Evolutionary conservation across 2,888 invertebrate genomes (phyloP), one percentile per base, ranked within the genome.

Genomic region (Morpho helenor): DNA sequence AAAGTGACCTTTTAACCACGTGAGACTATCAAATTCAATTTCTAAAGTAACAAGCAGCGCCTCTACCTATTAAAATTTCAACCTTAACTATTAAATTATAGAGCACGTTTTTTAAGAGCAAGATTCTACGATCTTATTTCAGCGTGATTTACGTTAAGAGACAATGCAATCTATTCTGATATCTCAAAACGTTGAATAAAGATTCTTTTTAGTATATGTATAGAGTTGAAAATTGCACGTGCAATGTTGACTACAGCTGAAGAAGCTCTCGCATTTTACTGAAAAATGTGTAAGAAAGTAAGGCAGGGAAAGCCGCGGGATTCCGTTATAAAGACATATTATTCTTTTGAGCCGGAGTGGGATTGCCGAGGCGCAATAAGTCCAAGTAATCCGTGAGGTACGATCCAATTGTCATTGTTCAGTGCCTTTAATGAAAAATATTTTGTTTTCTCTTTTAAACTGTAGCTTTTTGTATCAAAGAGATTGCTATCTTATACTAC

Each of bases 311-410:
- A 86, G 86, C 85, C 80, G 74, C 74, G 77, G 80, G 82, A 84
- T 85, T 54, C 80, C 79, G 79, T 82, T 88, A 89, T 89, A 89
- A 88, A 89, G 89, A 89, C 86, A 85, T 88, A 89, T 89, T 88
- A 88, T 88, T 89, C 89, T 87, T 89, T 87, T 85, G 87, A 87
- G 67, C 77, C 76, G 75, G 77, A 79, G 72, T 72, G 73, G 79
- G 83, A 77, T 80, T 82, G 84, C 81, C 66, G 76, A 76, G 73
- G 74, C 79, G 82, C 81, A 80, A 83, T 84, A 83, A 84, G 82
- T 81, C 76, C 78, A 73, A 75, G 81, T 88, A 87, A 89, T 88
- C 88, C 83, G 70, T 65, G 76, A 87, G 88, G 88, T 88, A 80
- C 79, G 76, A 84, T 87, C 81, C 87, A 83, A 84, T 87, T 83